Base-by-base conservation (phyloP, 1,140 invertebrate species). In the Musca domestica region DNA sequence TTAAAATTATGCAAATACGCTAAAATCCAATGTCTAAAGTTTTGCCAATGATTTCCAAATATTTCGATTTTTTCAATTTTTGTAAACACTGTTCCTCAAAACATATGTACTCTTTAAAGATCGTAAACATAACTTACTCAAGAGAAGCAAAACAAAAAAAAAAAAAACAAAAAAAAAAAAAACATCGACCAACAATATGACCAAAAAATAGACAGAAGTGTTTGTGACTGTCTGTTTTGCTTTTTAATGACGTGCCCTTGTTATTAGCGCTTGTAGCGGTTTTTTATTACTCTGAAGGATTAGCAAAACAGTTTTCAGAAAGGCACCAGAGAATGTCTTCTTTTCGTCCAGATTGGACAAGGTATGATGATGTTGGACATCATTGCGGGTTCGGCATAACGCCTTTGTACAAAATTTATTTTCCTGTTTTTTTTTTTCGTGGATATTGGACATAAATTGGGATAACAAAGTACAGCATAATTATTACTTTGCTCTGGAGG, bases 301-400 rank as follows among this genome's bases (percentile, higher is more conserved):
- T 71, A 74, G 72, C 70, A 68, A 72, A n/a, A 72, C 70, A 71
- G 72, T 70, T 70, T 65, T 66, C 56, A 19, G 34, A 61, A 27
- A 61, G 19, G 10, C 17, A 61, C 7, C 27, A 23, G 12, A 14
- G 4, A 19, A 61, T 41, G n/a, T n/a, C n/a, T n/a, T n/a, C 23
- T n/a, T n/a, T n/a, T 58, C 30, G 54, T 25, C 34, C 34, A 41
- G 34, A 41, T 41, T 25, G 23, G 34, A 17, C 56, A 61, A 34
- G 14, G n/a, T 17, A 58, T 30, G n/a, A 54, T 54, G 19, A n/a
- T n/a, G n/a, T n/a, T 20, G 5, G 23, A n/a, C n/a, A 22, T 14
- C 10, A 3, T 22, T 20, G 51, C 10, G 9, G 51, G 51, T 27
- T 23, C 66, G 68, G 47, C 69, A 67, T 54, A 34, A 25, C 14